Evolutionary conservation across 2,888 invertebrate species (phyloP).

Genomic region (Drosophila neotestacea): DNA sequence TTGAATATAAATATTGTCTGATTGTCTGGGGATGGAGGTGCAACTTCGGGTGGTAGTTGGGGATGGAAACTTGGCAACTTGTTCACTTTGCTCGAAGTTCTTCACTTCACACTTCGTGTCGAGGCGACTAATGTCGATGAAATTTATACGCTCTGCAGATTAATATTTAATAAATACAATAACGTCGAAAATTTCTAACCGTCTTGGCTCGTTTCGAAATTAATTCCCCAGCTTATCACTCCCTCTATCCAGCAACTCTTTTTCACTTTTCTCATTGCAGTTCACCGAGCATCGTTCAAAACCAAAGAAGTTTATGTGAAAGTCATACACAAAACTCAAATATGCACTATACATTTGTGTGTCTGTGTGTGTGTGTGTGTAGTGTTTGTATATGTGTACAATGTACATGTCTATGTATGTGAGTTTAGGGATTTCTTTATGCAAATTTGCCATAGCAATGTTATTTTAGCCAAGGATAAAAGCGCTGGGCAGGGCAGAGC

Average conservation of each 20-base stretch:
- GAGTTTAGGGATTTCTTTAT: conserved; percentile 75
- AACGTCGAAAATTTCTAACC: conserved; percentile 59
- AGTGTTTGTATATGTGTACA: conserved; percentile 13
- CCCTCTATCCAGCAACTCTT: not conserved
- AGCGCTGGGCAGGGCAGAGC: conserved; percentile 14
- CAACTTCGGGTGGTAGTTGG: not conserved
- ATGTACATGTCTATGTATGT: conserved; percentile 25
- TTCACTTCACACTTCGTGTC: conserved; percentile 45
- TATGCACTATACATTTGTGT: conserved; percentile 40
- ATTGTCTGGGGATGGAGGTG: conserved; percentile 15
- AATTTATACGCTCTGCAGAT: conserved; percentile 64
- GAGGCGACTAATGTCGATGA: conserved; percentile 52
- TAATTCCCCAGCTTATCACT: conserved; percentile 55
- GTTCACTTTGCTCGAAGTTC: conserved; percentile 36
- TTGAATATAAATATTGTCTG: conserved; percentile 64
- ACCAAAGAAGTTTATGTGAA: conserved; percentile 67
- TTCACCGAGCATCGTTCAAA: conserved; percentile 34
- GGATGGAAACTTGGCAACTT: conserved; percentile 44
- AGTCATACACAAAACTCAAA: conserved; percentile 70
- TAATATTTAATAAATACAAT: conserved; percentile 72
- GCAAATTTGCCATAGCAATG: conserved; percentile 72
- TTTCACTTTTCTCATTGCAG: not conserved
- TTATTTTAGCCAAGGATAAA: conserved; percentile 65
- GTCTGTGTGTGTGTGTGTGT: conserved; percentile 17
- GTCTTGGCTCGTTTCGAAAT: conserved; percentile 49